Conservation (phyloP, 2,888 invertebrate species). For the Ichneumoninae sp. region DNA sequence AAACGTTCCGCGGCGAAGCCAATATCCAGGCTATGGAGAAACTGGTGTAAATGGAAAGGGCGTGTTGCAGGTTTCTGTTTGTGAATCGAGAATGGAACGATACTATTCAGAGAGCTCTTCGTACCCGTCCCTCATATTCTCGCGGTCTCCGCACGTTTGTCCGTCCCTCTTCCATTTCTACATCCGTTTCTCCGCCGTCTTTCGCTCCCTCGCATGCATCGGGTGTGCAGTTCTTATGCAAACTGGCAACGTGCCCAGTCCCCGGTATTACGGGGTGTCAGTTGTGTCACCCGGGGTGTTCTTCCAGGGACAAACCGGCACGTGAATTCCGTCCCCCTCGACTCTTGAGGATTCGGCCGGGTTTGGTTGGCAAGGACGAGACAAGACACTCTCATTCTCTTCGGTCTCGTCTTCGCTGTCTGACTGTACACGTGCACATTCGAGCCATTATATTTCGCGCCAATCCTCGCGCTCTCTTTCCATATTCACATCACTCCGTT, state of each 20-base stretch:
- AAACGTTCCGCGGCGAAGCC: neutral
- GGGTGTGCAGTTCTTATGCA: conserved; percentile 82
- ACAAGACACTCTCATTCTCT: conserved; percentile 45
- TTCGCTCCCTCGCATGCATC: conserved; percentile 67
- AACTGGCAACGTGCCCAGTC: conserved; percentile 81
- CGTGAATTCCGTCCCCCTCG: conserved; percentile 64
- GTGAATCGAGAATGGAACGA: conserved; percentile 44
- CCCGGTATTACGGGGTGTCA: conserved; percentile 81
- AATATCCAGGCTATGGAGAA: conserved; percentile 2
- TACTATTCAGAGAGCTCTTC: conserved; percentile 43
- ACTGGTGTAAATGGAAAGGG: conserved; percentile 19
- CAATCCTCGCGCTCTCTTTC: conserved; percentile 14
- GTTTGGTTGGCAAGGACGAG: conserved; percentile 15
- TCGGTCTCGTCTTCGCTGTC: conserved; percentile 33
- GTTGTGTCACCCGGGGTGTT: conserved; percentile 75
- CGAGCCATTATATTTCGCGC: conserved; percentile 2
- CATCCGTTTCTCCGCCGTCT: conserved; percentile 18
- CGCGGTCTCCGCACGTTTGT: conserved; percentile 14
- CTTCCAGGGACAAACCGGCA: conserved; percentile 1
- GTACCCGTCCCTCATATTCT: conserved; percentile 23
- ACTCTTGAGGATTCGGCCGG: conserved; percentile 68
- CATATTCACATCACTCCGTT: conserved; percentile 1
- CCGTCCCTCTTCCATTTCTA: conserved; percentile 21
- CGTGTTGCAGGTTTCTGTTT: conserved; percentile 34
- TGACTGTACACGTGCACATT: neutral